phyloP scores from a whole-genome alignment of 2,888 invertebrate genomes.

The Eupithecia tripunctaria region DNA sequence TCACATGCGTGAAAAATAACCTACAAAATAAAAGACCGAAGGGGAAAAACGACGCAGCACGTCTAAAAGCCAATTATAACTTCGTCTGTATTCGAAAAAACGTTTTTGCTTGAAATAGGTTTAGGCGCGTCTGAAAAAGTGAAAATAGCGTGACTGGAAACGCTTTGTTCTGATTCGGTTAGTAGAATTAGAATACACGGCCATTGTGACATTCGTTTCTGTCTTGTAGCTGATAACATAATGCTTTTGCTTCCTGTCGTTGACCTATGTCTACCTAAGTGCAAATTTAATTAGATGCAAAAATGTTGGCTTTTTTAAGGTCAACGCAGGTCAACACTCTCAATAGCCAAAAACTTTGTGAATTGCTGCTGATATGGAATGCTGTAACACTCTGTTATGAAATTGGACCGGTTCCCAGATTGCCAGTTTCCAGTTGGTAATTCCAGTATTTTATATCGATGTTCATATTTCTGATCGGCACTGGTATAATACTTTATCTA shows the following conservation, averaged over 20 bases:
- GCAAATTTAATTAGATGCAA: neutral
- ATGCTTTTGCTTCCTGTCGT: conserved; percentile 3
- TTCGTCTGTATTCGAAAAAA: conserved; percentile 41
- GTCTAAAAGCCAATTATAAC: conserved; percentile 54
- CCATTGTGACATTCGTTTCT: conserved; percentile 31
- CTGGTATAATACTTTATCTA: neutral
- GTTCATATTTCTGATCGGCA: neutral
- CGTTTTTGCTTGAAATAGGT: conserved; percentile 40
- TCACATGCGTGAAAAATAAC: neutral
- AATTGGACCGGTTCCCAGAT: neutral
- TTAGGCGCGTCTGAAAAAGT: conserved; percentile 34
- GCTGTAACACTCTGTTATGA: neutral
- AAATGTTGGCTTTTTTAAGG: neutral
- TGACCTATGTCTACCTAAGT: neutral
- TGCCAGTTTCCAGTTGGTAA: neutral
- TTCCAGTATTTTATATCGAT: neutral
- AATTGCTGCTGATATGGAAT: neutral
- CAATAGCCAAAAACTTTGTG: neutral
- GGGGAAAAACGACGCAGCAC: conserved; percentile 29
- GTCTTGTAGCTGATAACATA: conserved; percentile 15
- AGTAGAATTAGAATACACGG: conserved; percentile 24
- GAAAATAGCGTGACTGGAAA: conserved; percentile 45
- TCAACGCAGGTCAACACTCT: neutral
- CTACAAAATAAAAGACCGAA: conserved; percentile 7
- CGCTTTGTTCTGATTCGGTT: conserved; percentile 35